Evolutionary conservation across 2,113 vertebrate genomes (phyloP).

Genomic region (Forbesichthys papilliferus): DNA sequence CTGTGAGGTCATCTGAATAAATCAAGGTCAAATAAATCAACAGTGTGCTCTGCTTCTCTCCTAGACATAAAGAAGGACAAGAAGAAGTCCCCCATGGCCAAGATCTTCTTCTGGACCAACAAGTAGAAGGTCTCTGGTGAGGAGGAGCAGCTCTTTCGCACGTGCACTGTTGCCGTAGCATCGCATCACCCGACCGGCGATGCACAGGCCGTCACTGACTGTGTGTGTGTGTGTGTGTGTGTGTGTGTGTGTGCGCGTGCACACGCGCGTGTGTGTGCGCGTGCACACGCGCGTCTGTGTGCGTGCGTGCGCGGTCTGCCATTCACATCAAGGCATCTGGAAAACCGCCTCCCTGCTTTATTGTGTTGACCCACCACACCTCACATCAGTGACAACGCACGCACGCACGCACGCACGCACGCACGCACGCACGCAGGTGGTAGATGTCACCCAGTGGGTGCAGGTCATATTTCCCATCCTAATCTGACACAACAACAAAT

Average conservation of each 20-base stretch:
- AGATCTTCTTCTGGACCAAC: slow-evolving; percentile 61
- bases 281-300: not conserved
- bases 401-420: not conserved
- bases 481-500: too few species aligned
- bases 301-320: slow-evolving; percentile 6
- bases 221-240: slow-evolving; percentile 2
- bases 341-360: slow-evolving; percentile 40
- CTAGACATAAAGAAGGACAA: slow-evolving; percentile 76
- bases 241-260: too few species aligned
- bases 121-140: slow-evolving; percentile 50
- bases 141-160: not conserved
- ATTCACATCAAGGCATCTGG: slow-evolving; percentile 5
- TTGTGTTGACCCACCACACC: slow-evolving; percentile 16
- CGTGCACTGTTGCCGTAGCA: slow-evolving; percentile 3
- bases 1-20: too few species aligned
- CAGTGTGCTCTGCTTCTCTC: not conserved
- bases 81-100: slow-evolving; percentile 68
- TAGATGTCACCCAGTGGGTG: too few species aligned
- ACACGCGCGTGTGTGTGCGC: not conserved
- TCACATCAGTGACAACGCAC: not conserved
- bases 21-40: not conserved
- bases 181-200: slow-evolving; percentile 10
- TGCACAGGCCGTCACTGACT: not conserved
- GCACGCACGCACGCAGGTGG: not conserved
- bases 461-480: too few species aligned